Conservation (phyloP, 2,888 invertebrate species). For the Uloborus plumipes region DNA sequence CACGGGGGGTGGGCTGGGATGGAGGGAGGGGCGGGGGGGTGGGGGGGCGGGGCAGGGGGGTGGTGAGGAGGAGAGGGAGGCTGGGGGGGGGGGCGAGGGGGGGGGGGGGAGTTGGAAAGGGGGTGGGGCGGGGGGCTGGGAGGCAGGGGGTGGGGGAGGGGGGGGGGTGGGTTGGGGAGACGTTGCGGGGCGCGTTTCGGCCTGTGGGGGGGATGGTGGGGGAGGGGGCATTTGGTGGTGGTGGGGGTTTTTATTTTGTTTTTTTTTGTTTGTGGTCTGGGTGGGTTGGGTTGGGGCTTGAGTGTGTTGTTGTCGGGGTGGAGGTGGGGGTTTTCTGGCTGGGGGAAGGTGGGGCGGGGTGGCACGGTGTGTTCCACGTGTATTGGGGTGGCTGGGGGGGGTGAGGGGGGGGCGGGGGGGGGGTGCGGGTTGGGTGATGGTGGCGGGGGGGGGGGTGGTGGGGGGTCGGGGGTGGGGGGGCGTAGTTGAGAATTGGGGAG, state of each 20-base stretch:
- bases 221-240: neutral
- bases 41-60: neutral
- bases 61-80: neutral
- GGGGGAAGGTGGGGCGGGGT: neutral
- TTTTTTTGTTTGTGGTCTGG: too few species aligned
- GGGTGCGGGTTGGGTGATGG: neutral
- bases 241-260: too few species aligned
- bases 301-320: neutral
- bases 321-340: neutral
- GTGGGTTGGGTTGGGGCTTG: neutral
- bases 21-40: neutral
- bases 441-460: slow-evolving; percentile 8
- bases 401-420: neutral
- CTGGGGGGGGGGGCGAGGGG: neutral
- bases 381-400: neutral
- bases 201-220: neutral
- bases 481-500: neutral
- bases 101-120: neutral
- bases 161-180: neutral
- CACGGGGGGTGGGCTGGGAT: neutral
- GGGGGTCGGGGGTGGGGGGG: neutral
- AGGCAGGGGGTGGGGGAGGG: neutral
- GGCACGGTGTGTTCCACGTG: neutral
- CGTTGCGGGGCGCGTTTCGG: neutral
- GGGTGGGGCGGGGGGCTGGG: neutral